Conservation (phyloP, 53 echinoderm and acorn worm genomes). For the Crossaster papposus region DNA sequence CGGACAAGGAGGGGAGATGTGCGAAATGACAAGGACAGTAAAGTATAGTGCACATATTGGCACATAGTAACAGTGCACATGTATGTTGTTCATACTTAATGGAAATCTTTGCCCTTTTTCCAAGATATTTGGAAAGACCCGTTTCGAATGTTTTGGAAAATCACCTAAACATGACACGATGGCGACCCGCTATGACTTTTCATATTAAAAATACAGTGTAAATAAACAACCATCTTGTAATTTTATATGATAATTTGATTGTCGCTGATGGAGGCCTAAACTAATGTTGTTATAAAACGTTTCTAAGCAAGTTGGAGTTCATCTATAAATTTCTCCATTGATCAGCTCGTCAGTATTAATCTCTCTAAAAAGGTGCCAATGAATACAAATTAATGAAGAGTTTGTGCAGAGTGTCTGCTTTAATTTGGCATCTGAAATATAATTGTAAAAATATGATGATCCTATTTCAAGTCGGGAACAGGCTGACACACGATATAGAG, state of each 20-base stretch:
- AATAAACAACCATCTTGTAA: background rate
- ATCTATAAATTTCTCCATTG: background rate
- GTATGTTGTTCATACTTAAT: too few species aligned
- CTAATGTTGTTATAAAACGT: too few species aligned
- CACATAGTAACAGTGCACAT: too few species aligned
- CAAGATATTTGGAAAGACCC: background rate
- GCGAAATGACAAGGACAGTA: background rate
- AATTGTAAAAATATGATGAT: background rate
- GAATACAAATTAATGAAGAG: slow-evolving; percentile 9
- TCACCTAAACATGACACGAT: too few species aligned
- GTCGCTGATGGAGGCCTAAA: background rate
- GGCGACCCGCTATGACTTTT: too few species aligned
- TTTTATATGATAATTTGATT: background rate
- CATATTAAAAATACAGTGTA: background rate
- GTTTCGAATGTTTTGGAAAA: too few species aligned
- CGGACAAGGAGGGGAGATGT: background rate
- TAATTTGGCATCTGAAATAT: slow-evolving; percentile 19
- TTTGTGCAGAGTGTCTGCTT: slow-evolving; percentile 19
- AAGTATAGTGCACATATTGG: too few species aligned
- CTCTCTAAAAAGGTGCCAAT: slow-evolving; percentile 10
- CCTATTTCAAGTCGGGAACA: background rate
- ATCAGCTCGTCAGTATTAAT: background rate
- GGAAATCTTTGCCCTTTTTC: too few species aligned
- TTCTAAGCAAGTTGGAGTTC: background rate
- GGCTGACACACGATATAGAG: slow-evolving; percentile 14